Evolutionary conservation across 2,888 invertebrate genomes (phyloP), one percentile per base, ranked within the genome.

Genomic region (Norana najaformis): DNA sequence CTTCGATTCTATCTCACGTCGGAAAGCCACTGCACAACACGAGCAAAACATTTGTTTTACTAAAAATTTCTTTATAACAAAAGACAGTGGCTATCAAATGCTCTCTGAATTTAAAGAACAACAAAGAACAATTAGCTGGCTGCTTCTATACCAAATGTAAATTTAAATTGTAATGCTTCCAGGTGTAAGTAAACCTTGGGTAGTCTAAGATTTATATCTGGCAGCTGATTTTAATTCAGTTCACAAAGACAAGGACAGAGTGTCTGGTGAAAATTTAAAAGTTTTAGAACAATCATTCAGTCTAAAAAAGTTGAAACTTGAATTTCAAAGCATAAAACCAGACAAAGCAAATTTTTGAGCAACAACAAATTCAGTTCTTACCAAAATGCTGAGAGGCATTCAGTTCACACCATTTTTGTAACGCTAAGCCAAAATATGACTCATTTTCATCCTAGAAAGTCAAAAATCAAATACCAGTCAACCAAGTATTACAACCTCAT

Each of bases 341-440:
- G 69, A n/a, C 69, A 69, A 6, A 8, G 69, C 30, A n/a, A 11
- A 69, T 20, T 69, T n/a, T 47, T 23, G 2, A 47, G 30, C 34
- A 47, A 90, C 37, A 88, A 85, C 23, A 39, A 69, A 85, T n/a
- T 34, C 69, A 37, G 53, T 88, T 92, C 93, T 93, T 93, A 94
- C 96, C 96, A 94, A 97, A 98, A 93, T 97, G 97, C 93, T 97
- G 96, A 0, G 98, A 97, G 91, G 97, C 96, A 95, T 98, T 98
- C 37, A 98, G 96, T 4, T 97, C 97, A 93, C 96, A 96, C 98
- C 98, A 99, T 96, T 98, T 98, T 92, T 96, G 96, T 37, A 98
- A 94, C 0, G 97, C 96, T 94, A 97, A 96, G 93, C 96, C 96
- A 94, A 99, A 98, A 94, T 96, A 97, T 0, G 98, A 90, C n/a